A percentile compares a stretch with the other conserved stretches of the same genome.
phyloP scores from a whole-genome alignment of 2,888 invertebrate species.

The Chrysodeixis includens region DNA sequence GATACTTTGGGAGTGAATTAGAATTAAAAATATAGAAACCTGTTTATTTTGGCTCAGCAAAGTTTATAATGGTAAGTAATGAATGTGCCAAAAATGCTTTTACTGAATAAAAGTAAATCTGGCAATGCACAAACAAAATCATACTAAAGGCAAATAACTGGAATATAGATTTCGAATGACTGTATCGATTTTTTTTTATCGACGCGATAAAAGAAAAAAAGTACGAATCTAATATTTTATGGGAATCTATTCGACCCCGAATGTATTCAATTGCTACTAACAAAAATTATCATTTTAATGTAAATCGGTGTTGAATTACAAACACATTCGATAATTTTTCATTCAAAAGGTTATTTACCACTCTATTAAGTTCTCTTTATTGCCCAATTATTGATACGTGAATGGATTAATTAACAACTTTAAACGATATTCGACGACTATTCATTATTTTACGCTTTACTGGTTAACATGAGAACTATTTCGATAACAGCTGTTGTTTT shows the following conservation, averaged over 20 bases:
- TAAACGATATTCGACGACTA: not conserved
- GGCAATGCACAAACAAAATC: too few species aligned
- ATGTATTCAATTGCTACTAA: too few species aligned
- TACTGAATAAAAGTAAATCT: too few species aligned
- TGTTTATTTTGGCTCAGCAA: not conserved
- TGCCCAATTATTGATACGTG: not conserved
- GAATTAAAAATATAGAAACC: too few species aligned
- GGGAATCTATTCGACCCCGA: too few species aligned
- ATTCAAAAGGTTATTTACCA: not conserved
- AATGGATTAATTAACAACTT: not conserved
- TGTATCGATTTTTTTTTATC: too few species aligned
- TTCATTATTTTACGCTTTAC: not conserved
- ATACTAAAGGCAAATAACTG: too few species aligned
- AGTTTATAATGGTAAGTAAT: not conserved
- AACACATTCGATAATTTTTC: not conserved
- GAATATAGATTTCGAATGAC: too few species aligned
- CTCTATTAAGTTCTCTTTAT: not conserved
- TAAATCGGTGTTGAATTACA: not conserved
- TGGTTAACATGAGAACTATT: slow-evolving; percentile 1
- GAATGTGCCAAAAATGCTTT: not conserved
- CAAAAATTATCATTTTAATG: too few species aligned
- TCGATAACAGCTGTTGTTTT: not conserved
- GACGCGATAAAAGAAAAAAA: too few species aligned
- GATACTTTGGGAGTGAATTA: too few species aligned
- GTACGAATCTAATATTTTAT: too few species aligned